These are phyloP conservation scores for Hecatera dysodea DNA, from an alignment of 2,888 invertebrate species.

Conservation along the genomic window DNA sequence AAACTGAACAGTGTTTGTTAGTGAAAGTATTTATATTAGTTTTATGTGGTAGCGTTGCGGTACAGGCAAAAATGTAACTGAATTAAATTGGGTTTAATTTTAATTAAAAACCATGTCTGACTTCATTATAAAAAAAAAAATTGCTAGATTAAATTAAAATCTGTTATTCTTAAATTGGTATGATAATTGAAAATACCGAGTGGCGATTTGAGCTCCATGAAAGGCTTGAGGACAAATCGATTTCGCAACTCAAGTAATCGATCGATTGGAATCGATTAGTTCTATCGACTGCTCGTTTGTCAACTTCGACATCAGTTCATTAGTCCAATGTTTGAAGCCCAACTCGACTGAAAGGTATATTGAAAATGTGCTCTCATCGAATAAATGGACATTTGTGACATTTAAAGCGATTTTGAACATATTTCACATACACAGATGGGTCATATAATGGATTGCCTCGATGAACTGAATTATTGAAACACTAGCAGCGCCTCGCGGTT, in stretches of 20 bases:
- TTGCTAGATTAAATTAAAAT: no score
- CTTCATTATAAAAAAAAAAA: no score
- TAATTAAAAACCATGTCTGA: no score
- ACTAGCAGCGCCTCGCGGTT: neutral
- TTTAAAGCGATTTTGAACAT: neutral
- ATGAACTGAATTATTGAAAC: neutral
- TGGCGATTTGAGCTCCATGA: constrained; percentile 20
- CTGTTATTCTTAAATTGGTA: constrained; percentile 5
- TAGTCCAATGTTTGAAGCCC: constrained; percentile 11
- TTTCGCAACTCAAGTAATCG: constrained; percentile 39
- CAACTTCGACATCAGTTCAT: constrained; percentile 33
- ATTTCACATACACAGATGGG: no score
- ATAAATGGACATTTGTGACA: neutral
- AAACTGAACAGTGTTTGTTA: no score
- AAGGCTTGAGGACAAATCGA: constrained; percentile 37
- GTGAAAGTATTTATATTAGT: no score
- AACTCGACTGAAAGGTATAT: neutral
- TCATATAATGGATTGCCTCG: neutral
- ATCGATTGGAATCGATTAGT: constrained; percentile 29
- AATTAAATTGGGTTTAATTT: no score
- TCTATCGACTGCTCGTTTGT: constrained; percentile 33
- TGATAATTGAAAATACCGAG: constrained; percentile 38
- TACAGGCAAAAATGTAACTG: no score
- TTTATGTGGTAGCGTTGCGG: no score
- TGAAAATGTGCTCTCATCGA: neutral